Evolutionary conservation across 1,140 invertebrate genomes (phyloP), one percentile per base, ranked within the genome.

Genomic region (Zaprionus kolodkinae): DNA sequence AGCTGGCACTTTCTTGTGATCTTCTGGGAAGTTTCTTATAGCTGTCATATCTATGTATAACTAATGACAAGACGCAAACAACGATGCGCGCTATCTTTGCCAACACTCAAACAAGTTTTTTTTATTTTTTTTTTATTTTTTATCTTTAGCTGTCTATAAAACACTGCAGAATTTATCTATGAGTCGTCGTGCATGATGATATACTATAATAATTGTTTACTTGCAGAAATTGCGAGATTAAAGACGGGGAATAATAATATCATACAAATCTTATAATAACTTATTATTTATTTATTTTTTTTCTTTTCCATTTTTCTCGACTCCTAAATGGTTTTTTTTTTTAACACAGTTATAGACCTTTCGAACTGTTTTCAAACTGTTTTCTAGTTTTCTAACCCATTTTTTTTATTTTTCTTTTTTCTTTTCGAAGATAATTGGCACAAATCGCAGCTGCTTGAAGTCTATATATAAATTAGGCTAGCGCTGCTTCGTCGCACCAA

Each of bases 371-470:
- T n/a, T 15, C 15, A 13, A 43, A n/a, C 13, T 43, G 45, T 25
- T 50, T 12, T 50, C 45, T 50, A 17, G 45, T 17, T 50, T 25
- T 48, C 43, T 13, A 30, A 30, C 13, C 38, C 38, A 43, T 48
- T 48, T 48, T 11, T 48, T 48, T 48, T 11, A 6, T 30, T 30
- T 30, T 40, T 5, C 12, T 13, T 11, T 13, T n/a, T 13, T 1
- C 11, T 40, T 40, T 13, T 13, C 11, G 45, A 81, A 30, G 27
- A 30, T 5, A 84, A 84, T 84, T 81, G 72, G 81, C 79, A 72
- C 81, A 78, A 81, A 84, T 85, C 81, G 66, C 81, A 70, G 78
- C 74, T 73, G 78, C 74, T 81, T 85, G 81, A 80, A 81, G 81
- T 55, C 81, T 71, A 61, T 71, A 61, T 71, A 61, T 85, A 71